Conservation (phyloP, 2,888 invertebrate genomes). For the Podabrus alpinus region DNA sequence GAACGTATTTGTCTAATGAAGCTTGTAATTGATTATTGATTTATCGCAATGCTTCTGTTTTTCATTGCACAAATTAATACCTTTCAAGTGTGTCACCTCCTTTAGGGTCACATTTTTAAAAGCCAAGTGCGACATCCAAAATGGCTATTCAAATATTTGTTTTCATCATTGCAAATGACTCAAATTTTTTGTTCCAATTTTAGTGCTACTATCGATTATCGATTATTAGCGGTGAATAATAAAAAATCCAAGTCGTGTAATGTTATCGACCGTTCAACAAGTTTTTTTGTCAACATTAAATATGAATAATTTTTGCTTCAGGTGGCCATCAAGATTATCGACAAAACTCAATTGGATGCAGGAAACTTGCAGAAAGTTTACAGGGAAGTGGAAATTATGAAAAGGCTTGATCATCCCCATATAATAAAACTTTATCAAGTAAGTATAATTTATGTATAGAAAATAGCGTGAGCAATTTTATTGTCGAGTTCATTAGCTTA, state of each 20-base stretch:
- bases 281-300: background rate
- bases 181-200: too few relatives aligned
- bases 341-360: slow-evolving; percentile 88
- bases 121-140: too few relatives aligned
- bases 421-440: slow-evolving; percentile 97
- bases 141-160: too few relatives aligned
- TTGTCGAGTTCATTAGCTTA: slow-evolving; percentile 47
- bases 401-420: slow-evolving; percentile 94
- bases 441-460: slow-evolving; percentile 40
- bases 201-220: background rate
- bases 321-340: slow-evolving; percentile 97
- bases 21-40: too few relatives aligned
- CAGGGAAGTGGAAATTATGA: slow-evolving; percentile 97
- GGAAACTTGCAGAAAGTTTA: slow-evolving; percentile 93
- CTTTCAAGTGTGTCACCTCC: too few relatives aligned
- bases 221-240: background rate
- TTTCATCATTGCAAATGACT: too few relatives aligned
- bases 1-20: too few relatives aligned
- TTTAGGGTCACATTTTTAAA: too few relatives aligned
- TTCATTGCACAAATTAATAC: too few relatives aligned
- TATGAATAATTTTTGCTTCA: slow-evolving; percentile 50
- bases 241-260: background rate
- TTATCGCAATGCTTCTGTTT: background rate
- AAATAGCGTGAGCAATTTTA: slow-evolving; percentile 12
- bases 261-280: background rate